These are phyloP conservation scores for Lethrus apterus DNA, from an alignment of 1,140 invertebrate genomes.

Conservation along the genomic window DNA sequence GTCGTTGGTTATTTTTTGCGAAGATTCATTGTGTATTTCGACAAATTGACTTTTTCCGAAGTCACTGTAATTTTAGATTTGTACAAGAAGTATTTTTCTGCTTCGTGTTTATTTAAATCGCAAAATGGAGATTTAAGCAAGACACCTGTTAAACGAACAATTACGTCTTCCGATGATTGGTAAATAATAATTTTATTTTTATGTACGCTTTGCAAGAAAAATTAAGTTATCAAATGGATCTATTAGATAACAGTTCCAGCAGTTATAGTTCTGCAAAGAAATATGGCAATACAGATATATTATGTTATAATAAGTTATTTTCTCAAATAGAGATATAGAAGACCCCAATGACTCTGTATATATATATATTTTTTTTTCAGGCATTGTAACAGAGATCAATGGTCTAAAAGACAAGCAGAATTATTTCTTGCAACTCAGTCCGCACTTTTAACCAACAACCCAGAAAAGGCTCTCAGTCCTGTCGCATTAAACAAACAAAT, in stretches of 20 bases:
- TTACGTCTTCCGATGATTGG: background rate
- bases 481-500: conserved; percentile 68
- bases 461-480: conserved; percentile 68
- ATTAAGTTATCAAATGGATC: background rate
- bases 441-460: conserved; percentile 70
- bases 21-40: conserved; percentile 69
- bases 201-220: background rate
- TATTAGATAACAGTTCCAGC: no score
- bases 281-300: background rate
- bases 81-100: conserved; percentile 1
- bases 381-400: conserved; percentile 49
- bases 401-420: conserved; percentile 81
- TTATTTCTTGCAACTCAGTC: conserved; percentile 80
- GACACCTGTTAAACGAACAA: background rate
- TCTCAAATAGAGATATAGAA: conserved; percentile 34
- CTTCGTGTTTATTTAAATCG: conserved; percentile 2
- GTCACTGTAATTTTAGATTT: conserved; percentile 44
- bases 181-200: conserved; percentile 1
- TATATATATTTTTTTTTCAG: conserved; percentile 30
- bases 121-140: background rate
- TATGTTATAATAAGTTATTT: background rate
- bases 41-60: conserved; percentile 75
- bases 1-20: conserved; percentile 62
- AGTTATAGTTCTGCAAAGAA: background rate
- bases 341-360: conserved; percentile 41